phyloP scores from a whole-genome alignment of 2,113 vertebrate species.

The Hemichromis elongatus region DNA sequence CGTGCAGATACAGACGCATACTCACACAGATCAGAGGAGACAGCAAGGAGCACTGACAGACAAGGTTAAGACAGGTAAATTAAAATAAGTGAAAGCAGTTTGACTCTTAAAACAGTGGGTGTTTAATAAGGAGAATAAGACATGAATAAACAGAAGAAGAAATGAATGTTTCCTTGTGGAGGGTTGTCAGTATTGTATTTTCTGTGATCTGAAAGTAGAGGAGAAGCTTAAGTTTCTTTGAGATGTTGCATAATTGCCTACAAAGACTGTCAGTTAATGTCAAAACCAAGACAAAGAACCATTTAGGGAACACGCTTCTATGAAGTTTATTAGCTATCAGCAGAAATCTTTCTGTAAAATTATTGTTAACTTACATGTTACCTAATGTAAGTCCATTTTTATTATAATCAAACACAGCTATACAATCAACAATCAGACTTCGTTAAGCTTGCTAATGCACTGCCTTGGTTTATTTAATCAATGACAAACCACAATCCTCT shows the following conservation, averaged over 20 bases:
- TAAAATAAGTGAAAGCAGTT: not conserved
- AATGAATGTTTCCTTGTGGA: not conserved
- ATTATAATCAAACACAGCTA: not conserved
- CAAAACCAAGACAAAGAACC: constrained; percentile 13
- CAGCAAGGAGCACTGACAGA: not conserved
- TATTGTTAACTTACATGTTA: not conserved
- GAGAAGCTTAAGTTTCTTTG: constrained; percentile 9
- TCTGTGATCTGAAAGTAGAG: not conserved
- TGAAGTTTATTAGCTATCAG: not conserved
- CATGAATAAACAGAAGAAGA: constrained; percentile 3
- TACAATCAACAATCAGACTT: not conserved
- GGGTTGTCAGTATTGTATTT: not conserved
- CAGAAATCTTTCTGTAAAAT: not conserved
- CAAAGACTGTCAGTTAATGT: constrained; percentile 32
- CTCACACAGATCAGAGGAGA: constrained; percentile 4
- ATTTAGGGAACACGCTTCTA: not conserved
- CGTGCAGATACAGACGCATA: not conserved
- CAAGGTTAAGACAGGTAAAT: constrained; percentile 3
- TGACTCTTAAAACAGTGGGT: not conserved
- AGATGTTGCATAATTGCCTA: constrained; percentile 25
- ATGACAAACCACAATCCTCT: not conserved
- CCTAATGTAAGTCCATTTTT: not conserved
- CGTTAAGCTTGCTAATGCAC: not conserved
- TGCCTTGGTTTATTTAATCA: not conserved
- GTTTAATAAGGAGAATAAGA: constrained; percentile 12